Conservation (phyloP, 2,113 vertebrate genomes). For the Tapirus terrestris region DNA sequence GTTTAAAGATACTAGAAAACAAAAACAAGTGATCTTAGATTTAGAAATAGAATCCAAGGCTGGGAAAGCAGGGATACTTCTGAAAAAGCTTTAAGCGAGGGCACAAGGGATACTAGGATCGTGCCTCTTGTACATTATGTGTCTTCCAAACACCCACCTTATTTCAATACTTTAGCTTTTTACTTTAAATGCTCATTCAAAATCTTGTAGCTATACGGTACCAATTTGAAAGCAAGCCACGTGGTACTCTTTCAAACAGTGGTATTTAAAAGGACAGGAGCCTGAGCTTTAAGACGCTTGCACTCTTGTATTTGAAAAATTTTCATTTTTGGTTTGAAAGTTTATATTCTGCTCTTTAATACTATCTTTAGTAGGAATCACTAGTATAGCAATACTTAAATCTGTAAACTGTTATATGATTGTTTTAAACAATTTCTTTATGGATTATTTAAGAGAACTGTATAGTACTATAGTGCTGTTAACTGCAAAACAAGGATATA, state of each 20-base stretch:
- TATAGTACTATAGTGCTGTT: not conserved
- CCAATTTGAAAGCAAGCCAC: conserved; percentile 15
- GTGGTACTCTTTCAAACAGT: not conserved
- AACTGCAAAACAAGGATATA: conserved; percentile 30
- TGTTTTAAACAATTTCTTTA: conserved; percentile 23
- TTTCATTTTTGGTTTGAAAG: conserved; percentile 20
- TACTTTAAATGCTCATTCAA: conserved; percentile 13
- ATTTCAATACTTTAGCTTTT: not conserved
- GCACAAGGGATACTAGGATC: too few relatives aligned
- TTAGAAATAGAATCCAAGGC: not conserved
- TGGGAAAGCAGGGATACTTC: not conserved
- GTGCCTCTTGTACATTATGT: not conserved
- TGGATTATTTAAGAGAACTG: not conserved
- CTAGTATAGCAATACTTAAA: not conserved
- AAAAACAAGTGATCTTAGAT: conserved; percentile 11
- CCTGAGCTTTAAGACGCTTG: not conserved
- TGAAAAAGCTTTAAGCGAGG: not conserved
- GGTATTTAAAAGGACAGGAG: conserved; percentile 18
- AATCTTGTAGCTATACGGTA: not conserved
- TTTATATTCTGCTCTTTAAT: conserved; percentile 31
- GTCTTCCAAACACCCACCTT: not conserved
- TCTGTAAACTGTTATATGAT: not conserved
- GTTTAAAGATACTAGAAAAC: conserved; percentile 26
- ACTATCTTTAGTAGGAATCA: not conserved
- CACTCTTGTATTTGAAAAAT: not conserved